Base-by-base conservation (phyloP, 2,797 vertebrate genomes). In the Brotula barbata region DNA sequence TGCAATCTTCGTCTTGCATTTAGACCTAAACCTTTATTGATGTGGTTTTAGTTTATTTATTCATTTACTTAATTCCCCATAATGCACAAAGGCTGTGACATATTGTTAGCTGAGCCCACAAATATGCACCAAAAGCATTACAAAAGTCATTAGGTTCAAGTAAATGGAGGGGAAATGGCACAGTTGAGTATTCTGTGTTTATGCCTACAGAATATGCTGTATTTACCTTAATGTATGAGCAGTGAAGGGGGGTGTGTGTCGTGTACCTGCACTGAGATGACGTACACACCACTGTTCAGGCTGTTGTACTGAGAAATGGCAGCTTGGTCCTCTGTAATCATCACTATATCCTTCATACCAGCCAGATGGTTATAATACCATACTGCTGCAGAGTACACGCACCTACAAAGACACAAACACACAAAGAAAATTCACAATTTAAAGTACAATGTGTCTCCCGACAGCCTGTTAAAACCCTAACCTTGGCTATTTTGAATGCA, bases 361-460 rank as follows among this genome's bases (percentile, higher is more conserved):
- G 86, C 88, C 74, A 95, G 92, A 88, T 99, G 97, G 70, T 93
- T 86, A 28, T 94, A 91, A 81, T 98, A 99, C 97, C 97, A 99
- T 17, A 93, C 95, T 0, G 96, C 93, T 28, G 95, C 95, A 3
- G 86, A 87, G 81, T 98, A 98, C 78, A 99, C 94, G 78, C 93
- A 95, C 92, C 96, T 98, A 59, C 21, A 64, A 31, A 66, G 34
- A 68, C 41, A 72, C 19, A 52, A 33, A 58, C 16, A 22, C 33
- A 65, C 12, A 43, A 33, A 33, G 31, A 33, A 33, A 33, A 33
- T 33, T 33, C 6, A 33, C 31, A 33, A 6, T 33, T 6, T 33
- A 11, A 60, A 5, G 5, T 1, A 46, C n/a, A 68, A 15, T 6
- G 3, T 5, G 8, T 16, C 28, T 9, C 13, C 25, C n/a, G 23